Percentiles rank a stretch among this genome's conserved stretches.
Conservation (phyloP, 1,140 invertebrate species). For the Euglossa dilemma region DNA sequence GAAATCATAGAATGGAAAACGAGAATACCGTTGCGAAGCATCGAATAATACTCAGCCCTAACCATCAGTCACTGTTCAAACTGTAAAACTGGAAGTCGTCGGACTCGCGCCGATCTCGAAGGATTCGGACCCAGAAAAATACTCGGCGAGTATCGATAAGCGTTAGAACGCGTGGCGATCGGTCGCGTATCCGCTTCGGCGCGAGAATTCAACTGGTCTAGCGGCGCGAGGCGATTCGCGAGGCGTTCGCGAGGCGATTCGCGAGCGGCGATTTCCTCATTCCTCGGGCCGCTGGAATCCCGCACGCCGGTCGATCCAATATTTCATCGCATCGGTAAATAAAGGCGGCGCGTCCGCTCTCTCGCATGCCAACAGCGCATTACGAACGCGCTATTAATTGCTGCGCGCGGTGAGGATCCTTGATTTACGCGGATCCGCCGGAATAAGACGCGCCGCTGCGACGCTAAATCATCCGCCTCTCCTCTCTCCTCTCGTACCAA, state of each 20-base stretch:
- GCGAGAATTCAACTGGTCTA: conserved; percentile 33
- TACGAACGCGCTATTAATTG: conserved; percentile 76
- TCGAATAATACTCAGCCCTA: too few relatives aligned
- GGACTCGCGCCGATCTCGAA: too few relatives aligned
- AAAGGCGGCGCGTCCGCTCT: conserved; percentile 63
- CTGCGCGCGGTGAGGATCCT: conserved; percentile 60
- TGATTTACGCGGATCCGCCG: conserved; percentile 28
- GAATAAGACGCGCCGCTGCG: conserved; percentile 37
- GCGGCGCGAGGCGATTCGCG: background rate
- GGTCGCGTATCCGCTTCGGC: background rate
- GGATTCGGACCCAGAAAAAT: background rate
- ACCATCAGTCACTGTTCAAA: too few relatives aligned
- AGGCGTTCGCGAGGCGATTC: background rate
- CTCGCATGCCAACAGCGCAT: conserved; percentile 74
- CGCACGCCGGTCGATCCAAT: conserved; percentile 26
- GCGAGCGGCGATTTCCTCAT: conserved; percentile 36
- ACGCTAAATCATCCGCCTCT: conserved; percentile 33
- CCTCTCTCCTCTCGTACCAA: background rate
- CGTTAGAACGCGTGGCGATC: conserved; percentile 2
- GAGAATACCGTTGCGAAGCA: too few relatives aligned
- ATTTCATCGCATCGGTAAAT: conserved; percentile 61
- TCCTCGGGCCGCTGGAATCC: conserved; percentile 31
- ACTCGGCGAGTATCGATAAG: background rate
- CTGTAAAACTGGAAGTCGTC: too few relatives aligned
- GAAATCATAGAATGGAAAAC: too few relatives aligned